phyloP scores from a whole-genome alignment of 2,888 invertebrate species.

The Linnaemya vulpina region DNA sequence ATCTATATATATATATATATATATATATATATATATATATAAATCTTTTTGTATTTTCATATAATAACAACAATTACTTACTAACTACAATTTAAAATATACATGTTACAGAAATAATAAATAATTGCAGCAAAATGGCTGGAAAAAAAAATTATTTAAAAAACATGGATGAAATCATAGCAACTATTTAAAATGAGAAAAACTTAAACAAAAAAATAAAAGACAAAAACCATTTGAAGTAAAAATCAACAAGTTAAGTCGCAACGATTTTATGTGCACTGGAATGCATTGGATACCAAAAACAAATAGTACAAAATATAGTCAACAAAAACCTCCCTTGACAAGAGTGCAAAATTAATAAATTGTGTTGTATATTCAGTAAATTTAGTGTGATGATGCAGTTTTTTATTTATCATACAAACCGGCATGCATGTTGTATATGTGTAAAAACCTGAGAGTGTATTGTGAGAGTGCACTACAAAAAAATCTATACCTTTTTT shows the following conservation, averaged over 20 bases:
- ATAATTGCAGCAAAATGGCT: constrained; percentile 61
- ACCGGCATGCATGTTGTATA: constrained; percentile 17
- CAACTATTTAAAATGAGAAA: constrained; percentile 29
- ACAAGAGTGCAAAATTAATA: constrained; percentile 66
- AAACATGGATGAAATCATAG: constrained; percentile 26
- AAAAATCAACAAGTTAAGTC: constrained; percentile 74
- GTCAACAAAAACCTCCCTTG: constrained; percentile 59
- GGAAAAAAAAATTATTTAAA: constrained; percentile 40
- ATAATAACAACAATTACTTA: constrained; percentile 60
- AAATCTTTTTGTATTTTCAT: constrained; percentile 37
- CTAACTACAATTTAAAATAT: constrained; percentile 58
- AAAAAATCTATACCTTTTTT: constrained; percentile 50
- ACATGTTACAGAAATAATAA: constrained; percentile 55
- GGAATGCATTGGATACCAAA: constrained; percentile 36
- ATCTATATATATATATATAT: too few relatives aligned
- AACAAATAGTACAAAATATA: too few relatives aligned
- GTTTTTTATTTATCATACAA: constrained; percentile 1
- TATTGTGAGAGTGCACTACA: too few relatives aligned
- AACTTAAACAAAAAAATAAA: constrained; percentile 30
- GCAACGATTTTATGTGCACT: constrained; percentile 50
- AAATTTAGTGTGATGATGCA: constrained; percentile 54
- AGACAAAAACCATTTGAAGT: constrained; percentile 61
- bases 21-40: too few relatives aligned
- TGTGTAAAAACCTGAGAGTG: too few relatives aligned
- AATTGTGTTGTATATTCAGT: constrained; percentile 67